Conservation (phyloP, 2,113 vertebrate species). For the Lucifuga dentata region DNA sequence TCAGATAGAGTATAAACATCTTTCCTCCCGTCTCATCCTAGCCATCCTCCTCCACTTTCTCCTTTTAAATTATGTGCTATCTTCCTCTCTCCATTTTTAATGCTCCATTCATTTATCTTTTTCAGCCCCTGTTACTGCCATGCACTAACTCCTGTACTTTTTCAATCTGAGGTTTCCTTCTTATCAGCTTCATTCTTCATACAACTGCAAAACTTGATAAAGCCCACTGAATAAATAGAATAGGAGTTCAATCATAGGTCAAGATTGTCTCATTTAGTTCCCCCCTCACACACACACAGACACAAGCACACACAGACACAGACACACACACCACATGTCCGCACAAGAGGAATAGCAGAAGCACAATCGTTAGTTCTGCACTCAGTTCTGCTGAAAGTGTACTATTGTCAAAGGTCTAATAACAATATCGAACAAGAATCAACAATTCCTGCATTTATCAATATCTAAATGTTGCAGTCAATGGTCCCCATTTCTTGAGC, state of each 20-base stretch:
- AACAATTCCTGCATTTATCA: not conserved
- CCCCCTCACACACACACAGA: too few relatives aligned
- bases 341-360: not conserved
- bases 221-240: conserved; percentile 23
- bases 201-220: conserved; percentile 35
- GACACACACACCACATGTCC: not conserved
- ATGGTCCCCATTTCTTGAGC: too few relatives aligned
- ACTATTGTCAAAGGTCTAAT: not conserved
- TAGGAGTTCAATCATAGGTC: conserved; percentile 44
- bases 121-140: conserved; percentile 5
- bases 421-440: too few relatives aligned
- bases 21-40: conserved; percentile 27
- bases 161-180: not conserved
- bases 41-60: conserved; percentile 28
- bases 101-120: not conserved
- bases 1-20: conserved; percentile 50
- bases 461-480: too few relatives aligned
- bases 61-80: not conserved
- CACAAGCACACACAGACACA: too few relatives aligned
- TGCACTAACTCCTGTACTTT: conserved; percentile 9
- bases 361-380: not conserved
- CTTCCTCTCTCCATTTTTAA: conserved; percentile 7
- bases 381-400: not conserved
- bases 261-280: conserved; percentile 29
- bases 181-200: conserved; percentile 45